These are phyloP conservation scores for Pantherophis vulpinus DNA, from an alignment of 2,797 vertebrate species.

Conservation along the genomic window DNA sequence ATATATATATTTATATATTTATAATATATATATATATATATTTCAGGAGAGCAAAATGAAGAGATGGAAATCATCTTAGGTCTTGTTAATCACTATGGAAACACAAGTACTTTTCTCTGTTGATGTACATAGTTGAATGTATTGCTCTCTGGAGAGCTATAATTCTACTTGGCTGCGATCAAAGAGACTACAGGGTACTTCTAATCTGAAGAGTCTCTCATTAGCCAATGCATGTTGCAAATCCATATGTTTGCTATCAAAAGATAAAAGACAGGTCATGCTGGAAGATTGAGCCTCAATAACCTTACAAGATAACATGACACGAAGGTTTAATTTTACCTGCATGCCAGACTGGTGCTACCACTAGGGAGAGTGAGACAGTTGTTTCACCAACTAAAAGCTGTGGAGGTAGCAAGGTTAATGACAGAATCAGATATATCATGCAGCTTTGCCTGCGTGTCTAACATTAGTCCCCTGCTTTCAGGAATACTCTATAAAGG, in stretches of 20 bases:
- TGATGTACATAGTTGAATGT: conserved; percentile 39
- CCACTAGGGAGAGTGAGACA: neutral
- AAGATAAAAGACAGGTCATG: conserved; percentile 25
- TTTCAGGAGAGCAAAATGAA: neutral
- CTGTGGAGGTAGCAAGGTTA: too few species aligned
- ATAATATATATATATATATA: neutral
- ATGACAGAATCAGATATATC: neutral
- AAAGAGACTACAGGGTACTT: conserved; percentile 53
- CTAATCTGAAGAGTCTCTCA: conserved; percentile 35
- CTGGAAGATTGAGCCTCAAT: neutral
- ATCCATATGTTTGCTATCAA: conserved; percentile 41
- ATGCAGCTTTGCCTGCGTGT: neutral
- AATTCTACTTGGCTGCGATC: conserved; percentile 54
- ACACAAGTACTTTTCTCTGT: conserved; percentile 33
- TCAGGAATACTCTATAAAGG: neutral
- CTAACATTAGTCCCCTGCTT: neutral
- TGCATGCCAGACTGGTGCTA: neutral
- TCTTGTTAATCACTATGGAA: conserved; percentile 22
- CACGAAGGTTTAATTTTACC: neutral
- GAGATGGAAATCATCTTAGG: neutral
- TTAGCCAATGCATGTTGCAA: conserved; percentile 37
- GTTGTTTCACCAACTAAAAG: neutral
- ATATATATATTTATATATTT: too few species aligned
- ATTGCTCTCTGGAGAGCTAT: conserved; percentile 43
- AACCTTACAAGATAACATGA: neutral